Percentiles rank a stretch among this genome's conserved stretches.
phyloP scores from a whole-genome alignment of 2,113 vertebrate species.

The Eretmochelys imbricata region DNA sequence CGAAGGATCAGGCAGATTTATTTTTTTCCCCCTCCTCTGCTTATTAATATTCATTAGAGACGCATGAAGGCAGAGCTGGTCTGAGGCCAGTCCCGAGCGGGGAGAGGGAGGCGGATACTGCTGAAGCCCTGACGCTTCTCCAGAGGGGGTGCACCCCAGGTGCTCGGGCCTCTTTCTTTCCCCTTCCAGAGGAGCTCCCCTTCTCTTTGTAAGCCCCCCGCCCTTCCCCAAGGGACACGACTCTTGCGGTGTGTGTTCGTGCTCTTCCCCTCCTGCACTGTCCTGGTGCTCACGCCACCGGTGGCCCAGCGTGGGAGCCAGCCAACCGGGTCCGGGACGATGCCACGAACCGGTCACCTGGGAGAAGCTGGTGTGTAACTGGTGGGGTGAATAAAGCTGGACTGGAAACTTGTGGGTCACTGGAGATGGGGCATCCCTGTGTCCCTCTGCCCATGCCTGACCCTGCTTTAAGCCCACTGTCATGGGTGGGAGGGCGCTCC shows the following conservation, averaged over 20 bases:
- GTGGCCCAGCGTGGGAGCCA: neutral
- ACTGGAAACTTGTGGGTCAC: neutral
- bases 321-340: neutral
- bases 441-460: neutral
- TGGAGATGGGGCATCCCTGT: neutral
- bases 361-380: neutral
- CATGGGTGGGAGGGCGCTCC: too few species aligned
- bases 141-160: too few species aligned
- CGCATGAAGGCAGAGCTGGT: conserved; percentile 50
- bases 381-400: neutral
- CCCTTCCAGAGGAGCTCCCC: neutral
- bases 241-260: too few species aligned
- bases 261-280: neutral
- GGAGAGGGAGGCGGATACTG: accelerated
- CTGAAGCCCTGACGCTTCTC: too few species aligned
- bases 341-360: neutral
- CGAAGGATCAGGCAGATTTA: conserved; percentile 97
- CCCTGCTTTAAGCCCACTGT: neutral
- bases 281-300: neutral
- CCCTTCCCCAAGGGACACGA: too few species aligned
- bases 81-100: neutral
- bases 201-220: neutral
- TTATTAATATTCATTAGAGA: conserved; percentile 97
- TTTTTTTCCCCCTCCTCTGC: conserved; percentile 70
- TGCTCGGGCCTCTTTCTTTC: neutral